A percentile compares a stretch with the other conserved stretches of the same genome.
phyloP scores from a whole-genome alignment of 2,888 invertebrate species.

The Ormyrus labotus region DNA sequence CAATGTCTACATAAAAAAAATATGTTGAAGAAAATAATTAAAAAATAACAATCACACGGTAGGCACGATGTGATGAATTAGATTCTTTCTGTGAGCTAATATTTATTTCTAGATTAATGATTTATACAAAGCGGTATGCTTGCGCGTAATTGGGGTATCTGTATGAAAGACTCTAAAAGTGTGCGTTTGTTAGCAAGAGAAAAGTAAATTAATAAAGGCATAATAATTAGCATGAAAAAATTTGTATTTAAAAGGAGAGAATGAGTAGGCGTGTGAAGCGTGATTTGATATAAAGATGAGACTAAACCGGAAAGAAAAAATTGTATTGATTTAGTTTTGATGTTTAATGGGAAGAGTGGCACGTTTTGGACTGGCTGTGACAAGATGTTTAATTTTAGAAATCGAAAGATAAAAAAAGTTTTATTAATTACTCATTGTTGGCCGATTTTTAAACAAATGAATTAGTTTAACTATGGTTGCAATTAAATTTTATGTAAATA shows the following conservation, averaged over 20 bases:
- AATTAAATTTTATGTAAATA: slow-evolving; percentile 53
- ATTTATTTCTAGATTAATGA: slow-evolving; percentile 74
- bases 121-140: slow-evolving; percentile 70
- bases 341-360: slow-evolving; percentile 20
- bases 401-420: slow-evolving; percentile 57
- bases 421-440: slow-evolving; percentile 50
- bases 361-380: slow-evolving; percentile 70
- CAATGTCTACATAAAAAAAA: slow-evolving; percentile 58
- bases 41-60: slow-evolving; percentile 59
- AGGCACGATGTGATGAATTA: slow-evolving; percentile 32
- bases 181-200: background rate
- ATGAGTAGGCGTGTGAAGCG: background rate
- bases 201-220: slow-evolving; percentile 15
- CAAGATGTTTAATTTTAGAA: slow-evolving; percentile 64
- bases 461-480: slow-evolving; percentile 44
- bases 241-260: slow-evolving; percentile 19
- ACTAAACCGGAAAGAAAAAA: slow-evolving; percentile 26
- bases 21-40: slow-evolving; percentile 20
- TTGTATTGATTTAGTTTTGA: slow-evolving; percentile 35
- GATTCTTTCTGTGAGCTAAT: slow-evolving; percentile 61
- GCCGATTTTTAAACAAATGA: slow-evolving; percentile 31
- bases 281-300: slow-evolving; percentile 27
- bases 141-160: slow-evolving; percentile 31
- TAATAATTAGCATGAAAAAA: slow-evolving; percentile 32
- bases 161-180: slow-evolving; percentile 7